Evolutionary conservation across 1,140 invertebrate species (phyloP), one percentile per base, ranked within the genome.

Genomic region (Gonioctena quinquepunctata): DNA sequence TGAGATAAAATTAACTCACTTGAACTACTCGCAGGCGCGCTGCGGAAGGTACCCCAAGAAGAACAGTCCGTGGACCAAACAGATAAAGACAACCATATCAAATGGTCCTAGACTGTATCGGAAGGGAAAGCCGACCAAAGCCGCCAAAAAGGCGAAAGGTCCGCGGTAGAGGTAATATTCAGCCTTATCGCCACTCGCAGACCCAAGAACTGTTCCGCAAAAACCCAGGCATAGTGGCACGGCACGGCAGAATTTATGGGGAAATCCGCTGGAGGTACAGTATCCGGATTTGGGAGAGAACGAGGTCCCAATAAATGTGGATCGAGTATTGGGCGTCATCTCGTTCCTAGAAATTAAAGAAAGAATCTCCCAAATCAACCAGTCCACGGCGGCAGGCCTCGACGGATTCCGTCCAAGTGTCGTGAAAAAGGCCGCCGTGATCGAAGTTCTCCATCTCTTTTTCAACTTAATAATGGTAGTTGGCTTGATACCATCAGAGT

Each of bases 401-500:
- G 70, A 69, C 22, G 66, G 27, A 0, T 22, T 69, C 5, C 19
- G 22, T 16, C 22, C 21, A n/a, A 16, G 8, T 3, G 57, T 26
- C 49, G 1, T 48, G 0, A 21, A 8, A 19, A 49, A 23, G 6
- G 13, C 50, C 3, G 50, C 50, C 21, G 50, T 22, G 0, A n/a
- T 11, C 1, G 50, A 21, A 54, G 66, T 69, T 21, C 62, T 64
- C 60, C 52, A 60, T n/a, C 19, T 64, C 1, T 48, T 72, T 1
- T 66, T 28, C 21, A 72, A 72, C 21, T 13, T 72, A 0, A 7
- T 68, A n/a, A 19, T 72, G 25, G 0, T 71, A 0, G 42, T 56
- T n/a, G 66, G 62, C 0, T 2, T 62, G 5, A 61, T 66, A 13
- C 77, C 79, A 16, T 28, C 26, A 0, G 56, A 8, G 2, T 80